Conservation (phyloP, 2,888 invertebrate species). For the Hetaerina titia region DNA sequence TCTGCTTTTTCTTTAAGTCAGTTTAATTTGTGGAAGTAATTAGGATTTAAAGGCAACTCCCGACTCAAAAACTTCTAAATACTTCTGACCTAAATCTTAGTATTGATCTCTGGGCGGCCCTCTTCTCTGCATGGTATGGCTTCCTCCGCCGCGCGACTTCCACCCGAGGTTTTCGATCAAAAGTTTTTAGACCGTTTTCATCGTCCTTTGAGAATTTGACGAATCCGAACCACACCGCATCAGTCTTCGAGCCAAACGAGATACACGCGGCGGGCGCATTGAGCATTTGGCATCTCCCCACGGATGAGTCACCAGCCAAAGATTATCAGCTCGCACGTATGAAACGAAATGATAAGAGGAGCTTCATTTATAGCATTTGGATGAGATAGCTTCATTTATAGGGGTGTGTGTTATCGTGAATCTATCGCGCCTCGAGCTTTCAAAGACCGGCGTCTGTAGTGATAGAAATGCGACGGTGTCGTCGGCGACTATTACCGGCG, state of each 20-base stretch:
- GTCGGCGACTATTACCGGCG: too few relatives aligned
- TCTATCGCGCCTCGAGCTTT: too few relatives aligned
- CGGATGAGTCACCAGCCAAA: background rate
- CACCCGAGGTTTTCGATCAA: background rate
- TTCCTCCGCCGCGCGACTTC: background rate
- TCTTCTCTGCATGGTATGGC: background rate
- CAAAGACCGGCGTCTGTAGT: too few relatives aligned
- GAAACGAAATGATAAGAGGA: too few relatives aligned
- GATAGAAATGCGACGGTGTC: too few relatives aligned
- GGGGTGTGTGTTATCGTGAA: too few relatives aligned
- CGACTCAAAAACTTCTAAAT: background rate
- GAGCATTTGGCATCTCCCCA: background rate
- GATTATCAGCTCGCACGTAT: too few relatives aligned
- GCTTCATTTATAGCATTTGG: too few relatives aligned
- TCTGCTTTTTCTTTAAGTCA: background rate
- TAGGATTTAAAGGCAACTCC: background rate
- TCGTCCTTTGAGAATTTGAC: background rate
- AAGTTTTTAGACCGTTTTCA: background rate
- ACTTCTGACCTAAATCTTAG: background rate
- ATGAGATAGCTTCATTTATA: too few relatives aligned
- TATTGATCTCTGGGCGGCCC: background rate
- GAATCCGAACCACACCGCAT: too few relatives aligned
- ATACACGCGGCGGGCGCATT: background rate
- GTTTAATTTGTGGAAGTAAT: background rate
- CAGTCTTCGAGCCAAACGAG: background rate